Percentiles rank a stretch among this genome's conserved stretches.
Evolutionary conservation across 2,888 invertebrate species (phyloP).

Genomic region (Criorhina ranunculi): DNA sequence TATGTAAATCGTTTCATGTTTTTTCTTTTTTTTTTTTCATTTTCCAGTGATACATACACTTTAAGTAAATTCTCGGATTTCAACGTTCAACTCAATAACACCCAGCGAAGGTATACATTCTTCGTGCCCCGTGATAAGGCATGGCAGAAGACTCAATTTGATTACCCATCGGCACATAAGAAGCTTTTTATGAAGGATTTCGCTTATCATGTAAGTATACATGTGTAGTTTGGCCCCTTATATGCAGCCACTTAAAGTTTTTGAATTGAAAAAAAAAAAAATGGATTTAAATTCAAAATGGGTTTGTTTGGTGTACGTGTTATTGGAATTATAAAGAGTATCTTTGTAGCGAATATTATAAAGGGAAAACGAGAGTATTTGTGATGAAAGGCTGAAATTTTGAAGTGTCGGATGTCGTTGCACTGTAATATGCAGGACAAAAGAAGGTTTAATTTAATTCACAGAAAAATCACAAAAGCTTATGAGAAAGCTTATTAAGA

Average conservation of each 20-base stretch:
- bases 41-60: slow-evolving; percentile 89
- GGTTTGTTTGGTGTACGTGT: not conserved
- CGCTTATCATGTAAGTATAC: slow-evolving; percentile 90
- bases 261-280: slow-evolving; percentile 23
- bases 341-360: not conserved
- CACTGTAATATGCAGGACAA: too few species aligned
- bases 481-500: too few species aligned
- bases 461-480: too few species aligned
- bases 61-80: slow-evolving; percentile 91
- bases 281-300: slow-evolving; percentile 19
- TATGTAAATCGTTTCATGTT: slow-evolving; percentile 19
- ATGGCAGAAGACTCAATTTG: slow-evolving; percentile 91
- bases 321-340: not conserved
- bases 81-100: slow-evolving; percentile 91
- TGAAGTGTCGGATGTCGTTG: too few species aligned
- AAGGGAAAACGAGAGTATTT: too few species aligned
- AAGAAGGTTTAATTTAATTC: too few species aligned
- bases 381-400: too few species aligned
- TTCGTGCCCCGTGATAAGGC: slow-evolving; percentile 96
- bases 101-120: slow-evolving; percentile 93
- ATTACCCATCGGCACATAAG: slow-evolving; percentile 92
- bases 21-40: slow-evolving; percentile 2
- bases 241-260: not conserved
- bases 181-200: slow-evolving; percentile 93
- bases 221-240: slow-evolving; percentile 32